These are phyloP conservation scores for Netta rufina DNA, from an alignment of 2,797 vertebrate species.

Conservation along the genomic window DNA sequence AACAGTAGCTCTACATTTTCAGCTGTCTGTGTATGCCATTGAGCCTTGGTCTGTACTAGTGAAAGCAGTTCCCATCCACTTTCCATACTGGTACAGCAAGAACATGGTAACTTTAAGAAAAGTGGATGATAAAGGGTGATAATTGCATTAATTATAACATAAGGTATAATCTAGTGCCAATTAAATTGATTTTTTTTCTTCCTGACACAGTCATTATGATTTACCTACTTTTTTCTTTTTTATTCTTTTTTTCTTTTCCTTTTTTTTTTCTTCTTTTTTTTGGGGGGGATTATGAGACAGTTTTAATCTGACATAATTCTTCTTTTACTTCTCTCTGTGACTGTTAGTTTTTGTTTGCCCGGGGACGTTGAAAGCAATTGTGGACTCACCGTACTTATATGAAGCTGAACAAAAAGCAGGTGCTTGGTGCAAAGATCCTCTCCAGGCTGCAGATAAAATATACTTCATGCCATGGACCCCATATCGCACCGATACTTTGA, in stretches of 20 bases:
- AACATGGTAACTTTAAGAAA: slow-evolving; percentile 71
- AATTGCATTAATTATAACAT: slow-evolving; percentile 62
- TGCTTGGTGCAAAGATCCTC: slow-evolving; percentile 99
- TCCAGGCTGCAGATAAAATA: slow-evolving; percentile 98
- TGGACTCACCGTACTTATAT: slow-evolving; percentile 96
- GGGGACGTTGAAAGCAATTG: slow-evolving; percentile 98
- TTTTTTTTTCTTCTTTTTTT: background rate
- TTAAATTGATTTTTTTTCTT: slow-evolving; percentile 73
- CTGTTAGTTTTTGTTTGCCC: slow-evolving; percentile 99
- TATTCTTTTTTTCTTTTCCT: background rate
- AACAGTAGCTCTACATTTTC: slow-evolving; percentile 68
- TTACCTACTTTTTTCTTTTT: slow-evolving; percentile 51
- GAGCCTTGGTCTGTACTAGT: slow-evolving; percentile 68
- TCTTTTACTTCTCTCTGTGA: slow-evolving; percentile 90
- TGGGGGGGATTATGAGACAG: background rate
- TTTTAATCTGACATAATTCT: slow-evolving; percentile 77
- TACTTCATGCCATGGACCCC: slow-evolving; percentile 99
- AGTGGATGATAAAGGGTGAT: slow-evolving; percentile 67
- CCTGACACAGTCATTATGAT: slow-evolving; percentile 68
- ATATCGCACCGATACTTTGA: slow-evolving; percentile 96
- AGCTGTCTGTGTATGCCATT: slow-evolving; percentile 68
- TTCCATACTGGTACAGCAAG: slow-evolving; percentile 57
- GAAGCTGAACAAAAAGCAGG: slow-evolving; percentile 99
- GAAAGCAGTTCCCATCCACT: slow-evolving; percentile 63
- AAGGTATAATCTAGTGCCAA: slow-evolving; percentile 66